These are phyloP conservation scores for Drosophila arizonae DNA, from an alignment of 1,140 invertebrate genomes.

Conservation along the genomic window DNA sequence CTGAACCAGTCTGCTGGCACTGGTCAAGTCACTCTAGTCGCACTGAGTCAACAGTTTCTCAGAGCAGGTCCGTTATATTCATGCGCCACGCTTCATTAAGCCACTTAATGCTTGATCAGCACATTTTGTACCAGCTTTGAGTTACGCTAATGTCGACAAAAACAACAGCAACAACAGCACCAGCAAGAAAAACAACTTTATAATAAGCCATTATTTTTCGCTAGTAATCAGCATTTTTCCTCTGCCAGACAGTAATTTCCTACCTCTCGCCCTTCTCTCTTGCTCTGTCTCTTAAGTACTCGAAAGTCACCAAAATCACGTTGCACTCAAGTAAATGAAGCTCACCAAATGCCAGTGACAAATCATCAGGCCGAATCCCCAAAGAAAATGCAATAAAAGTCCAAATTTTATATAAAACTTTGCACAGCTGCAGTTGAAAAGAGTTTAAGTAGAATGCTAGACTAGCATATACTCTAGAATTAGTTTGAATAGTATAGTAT, in stretches of 20 bases:
- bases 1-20: too few species aligned
- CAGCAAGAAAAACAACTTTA: not conserved
- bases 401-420: constrained; percentile 9
- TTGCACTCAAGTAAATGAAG: constrained; percentile 37
- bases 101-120: constrained; percentile 73
- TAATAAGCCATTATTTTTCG: constrained; percentile 31
- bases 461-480: constrained; percentile 3
- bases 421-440: constrained; percentile 1
- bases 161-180: constrained; percentile 13
- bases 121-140: constrained; percentile 54
- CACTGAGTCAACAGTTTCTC: constrained; percentile 24
- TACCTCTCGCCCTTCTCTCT: not conserved
- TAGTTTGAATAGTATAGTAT: too few species aligned
- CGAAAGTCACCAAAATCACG: constrained; percentile 57
- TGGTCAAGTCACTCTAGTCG: too few species aligned
- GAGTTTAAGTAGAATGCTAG: not conserved
- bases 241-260: constrained; percentile 23
- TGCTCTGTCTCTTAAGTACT: constrained; percentile 17
- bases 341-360: constrained; percentile 52
- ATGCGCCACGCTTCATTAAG: constrained; percentile 73
- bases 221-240: constrained; percentile 58
- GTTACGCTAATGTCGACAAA: constrained; percentile 51
- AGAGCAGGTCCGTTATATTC: constrained; percentile 59
- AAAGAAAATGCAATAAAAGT: not conserved
- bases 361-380: constrained; percentile 28